Base-by-base conservation (phyloP, 2,113 vertebrate species). In the Syrmaticus mikado region DNA sequence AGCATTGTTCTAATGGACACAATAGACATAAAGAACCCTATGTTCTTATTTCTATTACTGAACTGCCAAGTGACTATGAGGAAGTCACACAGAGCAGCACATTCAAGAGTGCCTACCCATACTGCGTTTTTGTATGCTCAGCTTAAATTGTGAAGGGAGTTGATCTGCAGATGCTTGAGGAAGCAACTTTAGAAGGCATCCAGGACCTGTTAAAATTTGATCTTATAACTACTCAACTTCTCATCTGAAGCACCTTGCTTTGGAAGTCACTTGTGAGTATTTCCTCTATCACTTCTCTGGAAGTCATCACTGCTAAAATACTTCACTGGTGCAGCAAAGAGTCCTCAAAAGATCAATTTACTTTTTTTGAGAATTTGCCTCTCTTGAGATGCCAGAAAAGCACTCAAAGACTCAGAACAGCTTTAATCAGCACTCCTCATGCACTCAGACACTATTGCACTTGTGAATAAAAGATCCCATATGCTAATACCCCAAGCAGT, bases 1-100 rank as follows among this genome's bases (percentile, higher is more conserved):
- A 64, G 52, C 74, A 85, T 94, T 95, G 87, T 95, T 96, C 62
- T 36, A 79, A 82, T 81, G 87, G 94, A 61, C 92, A 96, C 90
- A 94, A 96, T 76, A 95, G 89, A 91, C 90, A 66, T 20, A 80
- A 92, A 93, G 89, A 94, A 73, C 85, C 90, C 87, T 76, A 13
- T 10, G 79, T 80, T 94, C 43, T 71, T 66, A 10, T 68, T 95
- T 77, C 74, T 82, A 82, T 73, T 91, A 32, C 43, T 95, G 87
- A 78, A 40, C 66, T 95, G 90, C 94, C 94, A 95, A 96, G 92
- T 70, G 87, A 85, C 90, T 89, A 52, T 4, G 5, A 82, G 72
- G 75, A 80, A 94, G 84, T 80, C 82, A 73, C 2, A 13, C 1
- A 85, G 75, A 71, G 66, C 71, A 70, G 75, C 79, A 73, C 89